Evolutionary conservation across 2,888 invertebrate species (phyloP), one percentile per base, ranked within the genome.

Genomic region (Bombylius discolor): DNA sequence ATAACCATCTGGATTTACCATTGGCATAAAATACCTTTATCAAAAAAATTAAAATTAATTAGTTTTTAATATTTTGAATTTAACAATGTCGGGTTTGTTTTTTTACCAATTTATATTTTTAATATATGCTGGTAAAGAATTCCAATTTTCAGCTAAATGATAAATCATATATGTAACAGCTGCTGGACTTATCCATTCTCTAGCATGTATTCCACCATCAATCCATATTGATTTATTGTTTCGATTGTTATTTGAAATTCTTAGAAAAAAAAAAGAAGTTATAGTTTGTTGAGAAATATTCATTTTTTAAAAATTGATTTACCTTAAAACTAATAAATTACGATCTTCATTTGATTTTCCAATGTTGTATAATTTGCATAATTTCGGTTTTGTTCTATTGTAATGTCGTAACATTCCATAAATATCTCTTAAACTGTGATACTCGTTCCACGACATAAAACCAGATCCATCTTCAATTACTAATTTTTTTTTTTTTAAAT

Each of bases 111-210:
- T 91, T 54, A 90, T 82, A 65, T 85, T 85, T 64, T 82, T 86
- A 64, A 93, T 82, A 36, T 76, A 76, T 0, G 77, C 74, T 0
- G 84, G 77, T 58, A 78, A 77, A 0, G 74, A 69, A 32, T 85
- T 79, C 69, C 81, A 85, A 59, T 82, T 81, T 64, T 82, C 80
- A 0, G 82, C 82, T 31, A 90, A 72, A 58, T 82, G 78, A 63
- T 88, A 81, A 11, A 89, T 83, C 49, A 89, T 78, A 70, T 82
- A 89, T 0, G 89, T 87, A 5, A 87, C 84, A 0, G 85, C 81
- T 0, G 89, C 87, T 0, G 87, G 83, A 47, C 85, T 84, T 62
- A 90, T 84, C 90, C 90, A 96, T 76, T 96, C 95, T 23, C 94
- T 79, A 0, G 89, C 88, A 66, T 92, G 91, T 59, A 90, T 85